These are phyloP conservation scores for Tragelaphus strepsiceros DNA, from an alignment of 2,113 vertebrate species.

Conservation along the genomic window DNA sequence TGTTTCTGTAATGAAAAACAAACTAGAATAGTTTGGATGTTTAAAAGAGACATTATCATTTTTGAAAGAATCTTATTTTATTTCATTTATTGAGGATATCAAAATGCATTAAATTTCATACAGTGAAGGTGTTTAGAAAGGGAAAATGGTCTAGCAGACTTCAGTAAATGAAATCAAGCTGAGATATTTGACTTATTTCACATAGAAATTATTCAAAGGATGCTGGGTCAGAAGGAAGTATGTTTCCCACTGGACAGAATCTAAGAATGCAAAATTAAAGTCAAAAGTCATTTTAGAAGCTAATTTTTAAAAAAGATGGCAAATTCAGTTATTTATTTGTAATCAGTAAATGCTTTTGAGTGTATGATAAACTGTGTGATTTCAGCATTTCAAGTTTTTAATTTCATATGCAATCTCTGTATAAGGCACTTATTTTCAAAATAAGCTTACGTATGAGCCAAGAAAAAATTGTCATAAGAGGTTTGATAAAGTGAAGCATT, in stretches of 20 bases:
- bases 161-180: background rate
- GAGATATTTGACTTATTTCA: background rate
- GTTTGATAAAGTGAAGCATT: background rate
- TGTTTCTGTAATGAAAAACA: slow-evolving; percentile 55
- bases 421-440: background rate
- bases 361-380: background rate
- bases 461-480: background rate
- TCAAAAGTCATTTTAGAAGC: background rate
- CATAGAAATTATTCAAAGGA: background rate
- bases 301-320: background rate
- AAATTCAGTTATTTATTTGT: background rate
- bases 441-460: background rate
- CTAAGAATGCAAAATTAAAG: background rate
- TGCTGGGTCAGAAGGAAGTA: background rate
- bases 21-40: slow-evolving; percentile 21
- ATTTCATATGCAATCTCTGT: background rate
- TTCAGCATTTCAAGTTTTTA: background rate
- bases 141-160: background rate
- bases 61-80: background rate
- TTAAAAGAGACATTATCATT: background rate
- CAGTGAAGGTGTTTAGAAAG: background rate
- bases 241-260: background rate
- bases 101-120: background rate
- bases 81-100: background rate
- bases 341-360: background rate